Base-by-base conservation (phyloP, 2,113 vertebrate species). In the rat (Rattus norvegicus) region DNA sequence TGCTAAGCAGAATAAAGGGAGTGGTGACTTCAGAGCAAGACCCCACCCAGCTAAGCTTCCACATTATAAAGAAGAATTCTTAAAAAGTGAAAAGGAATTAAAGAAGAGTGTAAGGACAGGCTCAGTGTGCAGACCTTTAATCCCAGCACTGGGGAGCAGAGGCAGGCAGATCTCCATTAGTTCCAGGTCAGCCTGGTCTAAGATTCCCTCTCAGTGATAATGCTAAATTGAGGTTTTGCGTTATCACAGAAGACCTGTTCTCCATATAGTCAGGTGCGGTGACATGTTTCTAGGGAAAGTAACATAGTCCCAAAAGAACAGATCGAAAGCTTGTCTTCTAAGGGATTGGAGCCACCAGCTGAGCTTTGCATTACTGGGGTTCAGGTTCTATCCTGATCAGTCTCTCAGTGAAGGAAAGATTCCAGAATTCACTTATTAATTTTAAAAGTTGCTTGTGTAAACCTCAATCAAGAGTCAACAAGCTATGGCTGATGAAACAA, bases 371-470 rank as follows among this genome's bases (percentile, higher is more conserved):
- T 76, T 92, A 67, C 89, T 75, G 5, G 20, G 22, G 52, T 77
- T 94, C 59, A 52, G 20, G 17, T 79, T 84, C 39, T 94, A 69
- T 0, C 59, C 47, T 84, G 61, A 61, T 75, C 56, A 89, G 28
- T 49, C 84, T 87, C 75, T 93, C 17, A 84, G 13, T 84, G 20
- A 52, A 75, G 63, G 79, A 77, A 79, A 88, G 14, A 84, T 73
- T 17, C 28, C 75, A 87, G 69, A 95, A 49, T 84, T 76, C 22
- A 76, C 39, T 26, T 88, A 75, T 70, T 84, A 28, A 83, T 73
- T 86, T 92, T 93, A 67, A 90, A 87, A 88, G 19, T 47, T 87
- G 26, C 76, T 95, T 96, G 73, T 93, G 28, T 95, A 81, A 90
- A 24, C 85, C 52, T 96, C 63, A 92, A 87, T 30, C n/a, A 79